These are phyloP conservation scores for Atopsyche davidsoni DNA, from an alignment of 1,140 invertebrate species.

Conservation along the genomic window DNA sequence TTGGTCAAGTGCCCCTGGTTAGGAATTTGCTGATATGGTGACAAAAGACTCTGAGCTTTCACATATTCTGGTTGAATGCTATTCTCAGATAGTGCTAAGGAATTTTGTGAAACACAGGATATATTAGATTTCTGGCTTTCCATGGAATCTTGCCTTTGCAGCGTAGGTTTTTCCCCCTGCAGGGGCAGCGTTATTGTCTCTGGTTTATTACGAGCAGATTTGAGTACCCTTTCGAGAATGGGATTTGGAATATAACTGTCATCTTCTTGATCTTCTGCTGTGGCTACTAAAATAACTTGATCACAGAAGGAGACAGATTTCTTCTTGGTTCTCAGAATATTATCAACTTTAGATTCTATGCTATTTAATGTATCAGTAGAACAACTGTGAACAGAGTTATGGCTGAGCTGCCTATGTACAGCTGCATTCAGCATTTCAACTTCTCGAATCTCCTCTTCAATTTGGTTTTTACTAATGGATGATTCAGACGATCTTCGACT, in stretches of 20 bases:
- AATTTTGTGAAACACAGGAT: conserved; percentile 40
- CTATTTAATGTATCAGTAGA: conserved; percentile 27
- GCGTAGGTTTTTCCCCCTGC: conserved; percentile 40
- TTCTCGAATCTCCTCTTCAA: conserved; percentile 48
- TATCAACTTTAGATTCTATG: conserved; percentile 29
- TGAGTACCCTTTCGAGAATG: conserved; percentile 77
- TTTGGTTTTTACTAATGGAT: conserved; percentile 43
- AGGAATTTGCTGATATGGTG: conserved; percentile 14
- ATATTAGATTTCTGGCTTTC: conserved; percentile 49
- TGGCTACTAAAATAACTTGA: conserved; percentile 85
- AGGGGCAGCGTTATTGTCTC: conserved; percentile 52
- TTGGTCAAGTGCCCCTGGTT: no score
- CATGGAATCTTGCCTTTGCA: conserved; percentile 47
- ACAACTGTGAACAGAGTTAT: conserved; percentile 24
- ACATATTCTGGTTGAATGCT: conserved; percentile 46
- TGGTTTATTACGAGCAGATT: conserved; percentile 71
- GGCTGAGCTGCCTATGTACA: conserved; percentile 43
- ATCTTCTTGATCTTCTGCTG: conserved; percentile 84
- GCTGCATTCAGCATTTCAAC: conserved; percentile 49
- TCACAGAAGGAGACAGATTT: conserved; percentile 93
- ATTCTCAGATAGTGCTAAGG: conserved; percentile 34
- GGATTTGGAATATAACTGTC: conserved; percentile 88
- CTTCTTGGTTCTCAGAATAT: conserved; percentile 65
- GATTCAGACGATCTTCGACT: conserved; percentile 40
- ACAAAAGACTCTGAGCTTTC: conserved; percentile 35